phyloP scores from a whole-genome alignment of 92 coral and sea anemone species.

The Epizoanthus stellaris region DNA sequence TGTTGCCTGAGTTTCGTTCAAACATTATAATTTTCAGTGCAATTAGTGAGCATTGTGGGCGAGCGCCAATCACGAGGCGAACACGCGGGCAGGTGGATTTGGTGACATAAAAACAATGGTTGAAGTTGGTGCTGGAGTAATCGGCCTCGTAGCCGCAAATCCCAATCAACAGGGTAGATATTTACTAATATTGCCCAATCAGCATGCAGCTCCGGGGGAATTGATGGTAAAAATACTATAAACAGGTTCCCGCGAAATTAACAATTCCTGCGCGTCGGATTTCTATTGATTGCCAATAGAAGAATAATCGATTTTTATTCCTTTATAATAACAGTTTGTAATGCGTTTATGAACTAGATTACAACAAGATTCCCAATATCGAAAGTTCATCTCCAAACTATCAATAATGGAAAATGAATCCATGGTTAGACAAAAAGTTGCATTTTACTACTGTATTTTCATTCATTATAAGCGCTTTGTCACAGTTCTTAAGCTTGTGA shows the following conservation, averaged over 20 bases:
- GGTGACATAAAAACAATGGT: slow-evolving; percentile 73
- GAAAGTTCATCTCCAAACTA: not conserved
- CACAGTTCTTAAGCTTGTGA: not conserved
- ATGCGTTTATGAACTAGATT: not conserved
- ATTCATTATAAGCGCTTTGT: not conserved
- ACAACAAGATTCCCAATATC: not conserved
- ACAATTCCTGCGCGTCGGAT: slow-evolving; percentile 9
- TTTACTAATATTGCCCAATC: slow-evolving; percentile 44
- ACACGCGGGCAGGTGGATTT: slow-evolving; percentile 73
- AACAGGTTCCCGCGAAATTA: slow-evolving; percentile 25
- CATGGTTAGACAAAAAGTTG: not conserved
- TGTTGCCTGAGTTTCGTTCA: slow-evolving; percentile 80
- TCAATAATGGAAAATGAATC: not conserved
- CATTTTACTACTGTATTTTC: too few relatives aligned
- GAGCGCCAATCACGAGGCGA: slow-evolving; percentile 62
- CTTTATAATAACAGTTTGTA: not conserved
- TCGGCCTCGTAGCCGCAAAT: slow-evolving; percentile 79
- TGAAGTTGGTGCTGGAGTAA: slow-evolving; percentile 80
- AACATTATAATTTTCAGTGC: slow-evolving; percentile 79
- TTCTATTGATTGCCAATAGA: not conserved
- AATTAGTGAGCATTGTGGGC: slow-evolving; percentile 81
- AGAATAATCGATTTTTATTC: not conserved
- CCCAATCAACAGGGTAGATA: slow-evolving; percentile 65
- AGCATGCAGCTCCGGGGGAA: not conserved
- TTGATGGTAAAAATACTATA: slow-evolving; percentile 12